Evolutionary conservation across 2,797 vertebrate genomes (phyloP), one percentile per base, ranked within the genome.

Genomic region (Scleropages formosus): DNA sequence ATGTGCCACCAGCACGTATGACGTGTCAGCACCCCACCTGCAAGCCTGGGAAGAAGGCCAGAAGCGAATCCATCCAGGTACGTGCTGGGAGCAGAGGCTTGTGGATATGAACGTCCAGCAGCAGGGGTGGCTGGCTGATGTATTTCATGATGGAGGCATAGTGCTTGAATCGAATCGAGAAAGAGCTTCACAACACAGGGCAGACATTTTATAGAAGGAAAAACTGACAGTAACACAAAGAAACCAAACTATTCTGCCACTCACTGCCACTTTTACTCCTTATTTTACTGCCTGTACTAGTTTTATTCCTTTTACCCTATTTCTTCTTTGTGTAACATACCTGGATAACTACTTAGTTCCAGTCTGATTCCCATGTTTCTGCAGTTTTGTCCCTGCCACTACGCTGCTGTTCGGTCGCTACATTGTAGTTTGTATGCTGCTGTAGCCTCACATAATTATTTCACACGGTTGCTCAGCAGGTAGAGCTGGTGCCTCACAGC

Each of bases 81-180:
- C 96, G 93, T 59, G 97, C 96, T 1, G 97, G 97, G 16, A 99
- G 91, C 89, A 98, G 94, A 47, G 98, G 98, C 84, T 99, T 98
- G 87, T 99, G 98, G 82, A 99, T 99, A 74, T 98, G 97, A 60
- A 99, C 96, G 26, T 99, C 96, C 12, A 99, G 92, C 22, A 99
- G 91, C 66, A 99, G 92, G 22, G 98, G 98, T 0, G 98, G 97
- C 84, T 99, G 98, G 82, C 97, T 99, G 64, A 99, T 98, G 79
- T 99, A 99, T 79, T 98, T 95, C 98, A 99, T 99, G 79, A 99
- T 99, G 82, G 98, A 97, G 79, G 96, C 95, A 0, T 99, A 99
- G 89, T 99, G 98, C 98, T 99, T 80, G 24, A 24, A 39, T 10
- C 16, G 9, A 6, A 15, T 47, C 63, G 8, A 27, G 79, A 10